phyloP scores from a whole-genome alignment of 2,888 invertebrate genomes.

The Oscheius sp. region DNA sequence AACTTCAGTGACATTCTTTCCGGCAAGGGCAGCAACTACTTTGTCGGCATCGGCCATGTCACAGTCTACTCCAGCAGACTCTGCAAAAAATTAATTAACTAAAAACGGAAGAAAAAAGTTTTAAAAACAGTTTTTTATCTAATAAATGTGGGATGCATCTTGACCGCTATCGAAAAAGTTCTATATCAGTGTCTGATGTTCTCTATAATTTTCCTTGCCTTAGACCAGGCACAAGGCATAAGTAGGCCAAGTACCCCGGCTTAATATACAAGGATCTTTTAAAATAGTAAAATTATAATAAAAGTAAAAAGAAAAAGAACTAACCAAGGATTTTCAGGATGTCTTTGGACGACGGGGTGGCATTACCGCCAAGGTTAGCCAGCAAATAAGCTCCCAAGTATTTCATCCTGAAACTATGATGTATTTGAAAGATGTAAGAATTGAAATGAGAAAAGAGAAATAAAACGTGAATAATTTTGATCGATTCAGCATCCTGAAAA shows the following conservation, averaged over 20 bases:
- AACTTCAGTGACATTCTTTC: conserved; percentile 88
- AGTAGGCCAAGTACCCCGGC: neutral
- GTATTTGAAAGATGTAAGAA: too few species aligned
- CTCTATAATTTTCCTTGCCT: conserved; percentile 9
- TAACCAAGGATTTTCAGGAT: conserved; percentile 86
- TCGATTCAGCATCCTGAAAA: neutral
- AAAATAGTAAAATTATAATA: neutral
- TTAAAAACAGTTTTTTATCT: neutral
- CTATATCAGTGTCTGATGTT: neutral
- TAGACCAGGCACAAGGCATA: neutral
- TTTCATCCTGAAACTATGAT: conserved; percentile 82
- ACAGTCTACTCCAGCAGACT: conserved; percentile 90
- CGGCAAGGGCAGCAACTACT: conserved; percentile 82
- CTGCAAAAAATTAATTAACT: conserved; percentile 39
- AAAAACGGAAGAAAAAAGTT: neutral
- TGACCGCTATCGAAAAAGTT: neutral
- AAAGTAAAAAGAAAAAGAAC: conserved; percentile 15
- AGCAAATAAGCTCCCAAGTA: conserved; percentile 99
- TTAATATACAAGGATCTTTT: neutral
- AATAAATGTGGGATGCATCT: neutral
- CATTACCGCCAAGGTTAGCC: conserved; percentile 90
- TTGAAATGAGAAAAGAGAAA: neutral
- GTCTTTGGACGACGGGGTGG: conserved; percentile 70
- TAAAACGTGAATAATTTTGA: neutral
- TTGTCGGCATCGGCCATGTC: conserved; percentile 86